Evolutionary conservation across 2,113 vertebrate genomes (phyloP), one percentile per base, ranked within the genome.

Genomic region (Dicaeum eximium): DNA sequence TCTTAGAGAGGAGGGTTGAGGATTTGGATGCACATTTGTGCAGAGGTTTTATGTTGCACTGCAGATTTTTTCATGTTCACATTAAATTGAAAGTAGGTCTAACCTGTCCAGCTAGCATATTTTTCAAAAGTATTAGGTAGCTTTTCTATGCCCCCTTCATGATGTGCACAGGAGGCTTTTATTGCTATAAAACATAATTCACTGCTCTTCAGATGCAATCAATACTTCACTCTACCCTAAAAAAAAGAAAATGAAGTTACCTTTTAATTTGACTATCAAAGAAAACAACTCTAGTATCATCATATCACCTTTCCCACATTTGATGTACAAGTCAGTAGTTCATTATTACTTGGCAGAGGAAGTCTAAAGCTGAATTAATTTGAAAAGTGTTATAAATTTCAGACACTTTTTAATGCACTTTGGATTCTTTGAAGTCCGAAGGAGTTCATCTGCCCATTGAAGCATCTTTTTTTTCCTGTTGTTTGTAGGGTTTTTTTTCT

Each of bases 81-180:
- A 15, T 53, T 67, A 50, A 81, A 44, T 21, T 75, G 50, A 73
- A 92, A 74, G 24, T 37, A 28, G 15, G 9, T 51, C 37, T 33
- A 21, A 79, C 51, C 25, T 71, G 37, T 66, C 58, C 64, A 44
- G 27, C 33, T 56, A 62, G 40, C 10, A 7, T 31, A 31, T 12
- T 80, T 82, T 60, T 62, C 57, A 62, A 8, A 22, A 78, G 8
- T 28, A 27, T 11, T 54, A 1, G 25, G 25, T 80, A 51, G 69
- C 13, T 70, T 72, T 93, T 65, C 35, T 72, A 8, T 67, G 23
- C 7, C 5, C 7, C 6, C 2, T 5, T 38, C 28, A 17, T 9
- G 67, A 33, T 1, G 0, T 28, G 19, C 20, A 25, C 33, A 0
- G 22, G 30, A 54, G 56, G 23, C 8, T 56, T 80, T 19, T 54